Evolutionary conservation across 2,113 vertebrate species (phyloP).

Genomic region (Corythaixoides concolor): DNA sequence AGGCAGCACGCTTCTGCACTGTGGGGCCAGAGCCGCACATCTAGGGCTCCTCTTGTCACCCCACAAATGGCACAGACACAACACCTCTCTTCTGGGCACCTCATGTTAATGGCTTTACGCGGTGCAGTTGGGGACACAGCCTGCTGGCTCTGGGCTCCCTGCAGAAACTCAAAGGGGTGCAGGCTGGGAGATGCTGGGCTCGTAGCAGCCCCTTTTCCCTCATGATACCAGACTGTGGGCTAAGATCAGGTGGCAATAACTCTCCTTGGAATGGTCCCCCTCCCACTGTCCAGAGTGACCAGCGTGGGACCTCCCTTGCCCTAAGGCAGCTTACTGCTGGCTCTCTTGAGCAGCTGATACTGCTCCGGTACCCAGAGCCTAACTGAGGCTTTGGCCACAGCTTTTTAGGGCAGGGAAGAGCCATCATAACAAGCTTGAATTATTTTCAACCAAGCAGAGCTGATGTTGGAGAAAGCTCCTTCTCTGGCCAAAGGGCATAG

Average conservation of each 20-base stretch:
- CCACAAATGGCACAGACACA: fast-evolving
- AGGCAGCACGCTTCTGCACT: fast-evolving
- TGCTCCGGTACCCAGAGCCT: neutral
- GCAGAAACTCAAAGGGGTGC: neutral
- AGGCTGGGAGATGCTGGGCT: neutral
- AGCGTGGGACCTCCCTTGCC: neutral
- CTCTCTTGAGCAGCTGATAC: neutral
- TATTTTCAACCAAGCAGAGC: neutral
- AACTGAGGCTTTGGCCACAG: neutral
- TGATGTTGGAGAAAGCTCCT: conserved; percentile 25
- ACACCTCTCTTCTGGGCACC: neutral
- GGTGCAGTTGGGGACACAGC: neutral
- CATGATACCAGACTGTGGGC: fast-evolving
- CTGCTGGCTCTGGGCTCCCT: neutral
- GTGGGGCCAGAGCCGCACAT: fast-evolving
- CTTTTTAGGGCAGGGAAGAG: neutral
- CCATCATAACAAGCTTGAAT: neutral
- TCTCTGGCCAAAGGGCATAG: neutral
- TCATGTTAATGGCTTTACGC: neutral
- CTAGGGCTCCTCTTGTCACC: neutral
- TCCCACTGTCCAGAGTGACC: neutral
- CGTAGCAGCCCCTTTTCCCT: neutral
- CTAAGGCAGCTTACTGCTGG: neutral
- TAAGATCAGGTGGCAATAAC: neutral
- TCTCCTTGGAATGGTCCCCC: neutral